Conservation (phyloP, 2,888 invertebrate genomes). For the Tridacna crocea region DNA sequence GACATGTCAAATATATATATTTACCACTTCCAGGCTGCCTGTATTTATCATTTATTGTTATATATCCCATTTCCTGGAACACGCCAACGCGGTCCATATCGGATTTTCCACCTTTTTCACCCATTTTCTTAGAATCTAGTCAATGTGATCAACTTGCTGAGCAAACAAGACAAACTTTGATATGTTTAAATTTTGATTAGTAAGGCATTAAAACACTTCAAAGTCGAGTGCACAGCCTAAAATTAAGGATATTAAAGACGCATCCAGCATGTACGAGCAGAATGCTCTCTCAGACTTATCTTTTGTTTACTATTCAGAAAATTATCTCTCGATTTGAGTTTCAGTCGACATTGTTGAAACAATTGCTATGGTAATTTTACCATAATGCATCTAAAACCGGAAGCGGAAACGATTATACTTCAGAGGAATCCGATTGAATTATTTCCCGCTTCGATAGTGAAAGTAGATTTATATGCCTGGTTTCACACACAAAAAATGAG, state of each 20-base stretch:
- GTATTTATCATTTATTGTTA: constrained; percentile 82
- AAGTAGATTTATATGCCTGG: too few relatives aligned
- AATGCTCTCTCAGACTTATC: too few relatives aligned
- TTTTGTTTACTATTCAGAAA: background rate
- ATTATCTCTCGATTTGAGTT: background rate
- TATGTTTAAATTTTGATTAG: background rate
- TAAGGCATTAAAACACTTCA: constrained; percentile 1
- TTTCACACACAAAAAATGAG: background rate
- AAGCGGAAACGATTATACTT: constrained; percentile 31
- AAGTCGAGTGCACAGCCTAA: background rate
- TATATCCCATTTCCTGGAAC: constrained; percentile 84
- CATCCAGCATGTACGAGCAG: too few relatives aligned
- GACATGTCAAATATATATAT: background rate
- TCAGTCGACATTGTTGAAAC: constrained; percentile 67
- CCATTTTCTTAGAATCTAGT: constrained; percentile 62
- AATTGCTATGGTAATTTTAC: constrained; percentile 77
- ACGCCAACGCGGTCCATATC: constrained; percentile 84
- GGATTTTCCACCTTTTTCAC: constrained; percentile 75
- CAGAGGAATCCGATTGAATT: constrained; percentile 25
- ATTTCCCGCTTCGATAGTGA: constrained; percentile 42
- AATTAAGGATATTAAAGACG: background rate
- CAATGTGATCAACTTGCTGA: background rate
- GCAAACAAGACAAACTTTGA: background rate
- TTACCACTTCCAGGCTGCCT: constrained; percentile 70
- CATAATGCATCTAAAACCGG: constrained; percentile 55